Conservation (phyloP, 2,888 invertebrate genomes). For the Baronia brevicornis region DNA sequence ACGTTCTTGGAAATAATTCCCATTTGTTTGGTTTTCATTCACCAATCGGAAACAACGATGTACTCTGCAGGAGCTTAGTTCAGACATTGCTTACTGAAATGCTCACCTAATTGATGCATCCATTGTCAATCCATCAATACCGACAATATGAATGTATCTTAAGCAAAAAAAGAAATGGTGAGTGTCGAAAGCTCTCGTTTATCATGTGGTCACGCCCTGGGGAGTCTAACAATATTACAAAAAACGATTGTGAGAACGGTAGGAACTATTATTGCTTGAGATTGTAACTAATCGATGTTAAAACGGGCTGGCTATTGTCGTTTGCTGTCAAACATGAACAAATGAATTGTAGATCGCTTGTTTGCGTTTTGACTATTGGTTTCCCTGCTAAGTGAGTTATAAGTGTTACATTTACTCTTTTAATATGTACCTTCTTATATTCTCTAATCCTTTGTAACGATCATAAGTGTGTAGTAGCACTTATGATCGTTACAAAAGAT, state of each 20-base stretch:
- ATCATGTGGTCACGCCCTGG: conserved; percentile 36
- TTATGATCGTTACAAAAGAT: no score
- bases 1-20: conserved; percentile 53
- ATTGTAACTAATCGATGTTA: conserved; percentile 36
- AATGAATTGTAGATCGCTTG: conserved; percentile 11
- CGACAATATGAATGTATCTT: conserved; percentile 14
- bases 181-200: conserved; percentile 47
- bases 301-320: conserved; percentile 17
- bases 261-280: conserved; percentile 38
- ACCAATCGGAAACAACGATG: conserved; percentile 39
- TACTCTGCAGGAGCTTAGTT: conserved; percentile 37
- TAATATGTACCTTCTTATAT: conserved; percentile 2
- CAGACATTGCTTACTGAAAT: conserved; percentile 34
- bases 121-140: conserved; percentile 13
- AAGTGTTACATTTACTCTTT: conserved; percentile 11
- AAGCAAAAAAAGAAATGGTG: conserved; percentile 20
- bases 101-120: conserved; percentile 29
- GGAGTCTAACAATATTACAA: conserved; percentile 32
- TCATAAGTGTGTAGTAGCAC: no score
- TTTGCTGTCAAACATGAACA: conserved; percentile 15
- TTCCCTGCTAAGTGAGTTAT: conserved; percentile 8
- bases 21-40: conserved; percentile 59
- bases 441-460: no score
- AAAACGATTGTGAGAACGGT: conserved; percentile 44
- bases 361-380: conserved; percentile 6